These are phyloP conservation scores for Echiichthys vipera DNA, from an alignment of 2,797 vertebrate species.

Conservation along the genomic window DNA sequence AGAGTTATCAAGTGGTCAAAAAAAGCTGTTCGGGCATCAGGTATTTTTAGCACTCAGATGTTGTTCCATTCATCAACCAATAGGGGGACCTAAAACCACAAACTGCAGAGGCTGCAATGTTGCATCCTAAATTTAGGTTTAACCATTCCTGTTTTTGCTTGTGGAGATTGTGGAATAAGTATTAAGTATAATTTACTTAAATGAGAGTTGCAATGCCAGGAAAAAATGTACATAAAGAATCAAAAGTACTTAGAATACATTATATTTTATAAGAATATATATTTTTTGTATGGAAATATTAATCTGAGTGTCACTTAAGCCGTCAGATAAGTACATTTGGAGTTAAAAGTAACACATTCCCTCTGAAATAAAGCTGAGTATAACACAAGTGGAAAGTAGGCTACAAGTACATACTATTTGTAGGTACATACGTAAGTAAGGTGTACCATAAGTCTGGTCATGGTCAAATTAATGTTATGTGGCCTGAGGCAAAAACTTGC, in stretches of 20 bases:
- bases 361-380: background rate
- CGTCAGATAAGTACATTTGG: background rate
- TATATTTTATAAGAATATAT: background rate
- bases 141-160: background rate
- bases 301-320: background rate
- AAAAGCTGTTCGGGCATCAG: background rate
- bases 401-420: background rate
- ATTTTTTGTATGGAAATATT: background rate
- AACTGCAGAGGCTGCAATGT: background rate
- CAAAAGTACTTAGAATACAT: background rate
- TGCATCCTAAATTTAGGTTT: background rate
- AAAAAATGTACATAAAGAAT: slow-evolving; percentile 11
- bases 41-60: slow-evolving; percentile 7
- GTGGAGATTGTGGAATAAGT: background rate
- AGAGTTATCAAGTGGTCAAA: background rate
- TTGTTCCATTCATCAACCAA: slow-evolving; percentile 40
- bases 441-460: background rate
- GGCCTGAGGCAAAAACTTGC: background rate
- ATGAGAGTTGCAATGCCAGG: background rate
- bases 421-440: background rate
- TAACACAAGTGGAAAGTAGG: background rate
- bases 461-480: background rate
- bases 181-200: background rate
- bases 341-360: background rate
- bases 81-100: slow-evolving; percentile 55